These are phyloP conservation scores for Chrysomela aeneicollis DNA, from an alignment of 2,888 invertebrate genomes.

Conservation along the genomic window DNA sequence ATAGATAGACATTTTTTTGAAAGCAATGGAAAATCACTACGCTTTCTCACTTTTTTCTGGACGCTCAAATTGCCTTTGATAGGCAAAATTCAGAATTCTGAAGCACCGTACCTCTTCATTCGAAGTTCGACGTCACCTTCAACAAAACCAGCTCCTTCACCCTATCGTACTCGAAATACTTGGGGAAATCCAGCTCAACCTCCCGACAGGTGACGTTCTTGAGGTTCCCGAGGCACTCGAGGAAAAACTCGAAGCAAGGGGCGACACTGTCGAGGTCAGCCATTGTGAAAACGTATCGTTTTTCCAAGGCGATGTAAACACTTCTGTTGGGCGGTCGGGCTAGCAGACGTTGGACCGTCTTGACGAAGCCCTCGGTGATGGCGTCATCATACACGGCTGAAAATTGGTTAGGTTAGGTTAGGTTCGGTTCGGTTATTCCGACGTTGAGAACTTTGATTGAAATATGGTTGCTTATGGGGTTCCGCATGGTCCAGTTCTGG, in stretches of 20 bases:
- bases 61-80: too few species aligned
- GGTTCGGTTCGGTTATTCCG: too few species aligned
- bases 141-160: constrained; percentile 80
- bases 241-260: constrained; percentile 87
- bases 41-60: too few species aligned
- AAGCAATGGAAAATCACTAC: too few species aligned
- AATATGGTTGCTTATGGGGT: too few species aligned
- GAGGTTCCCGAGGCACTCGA: constrained; percentile 67
- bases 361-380: constrained; percentile 80
- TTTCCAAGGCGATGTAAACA: constrained; percentile 81
- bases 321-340: constrained; percentile 66
- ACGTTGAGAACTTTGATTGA: too few species aligned
- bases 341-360: constrained; percentile 74
- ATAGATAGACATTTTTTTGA: too few species aligned
- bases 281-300: constrained; percentile 86
- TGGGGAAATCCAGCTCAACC: constrained; percentile 76
- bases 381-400: constrained; percentile 85
- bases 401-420: constrained; percentile 52
- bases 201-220: constrained; percentile 69
- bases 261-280: constrained; percentile 83
- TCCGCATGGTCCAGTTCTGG: too few species aligned
- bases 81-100: background rate
- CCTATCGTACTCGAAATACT: constrained; percentile 83
- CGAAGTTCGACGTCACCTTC: constrained; percentile 64
- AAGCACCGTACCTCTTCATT: constrained; percentile 5